Evolutionary conservation across 2,888 invertebrate species (phyloP), one percentile per base, ranked within the genome.

Genomic region (Drosophila kuntzei): DNA sequence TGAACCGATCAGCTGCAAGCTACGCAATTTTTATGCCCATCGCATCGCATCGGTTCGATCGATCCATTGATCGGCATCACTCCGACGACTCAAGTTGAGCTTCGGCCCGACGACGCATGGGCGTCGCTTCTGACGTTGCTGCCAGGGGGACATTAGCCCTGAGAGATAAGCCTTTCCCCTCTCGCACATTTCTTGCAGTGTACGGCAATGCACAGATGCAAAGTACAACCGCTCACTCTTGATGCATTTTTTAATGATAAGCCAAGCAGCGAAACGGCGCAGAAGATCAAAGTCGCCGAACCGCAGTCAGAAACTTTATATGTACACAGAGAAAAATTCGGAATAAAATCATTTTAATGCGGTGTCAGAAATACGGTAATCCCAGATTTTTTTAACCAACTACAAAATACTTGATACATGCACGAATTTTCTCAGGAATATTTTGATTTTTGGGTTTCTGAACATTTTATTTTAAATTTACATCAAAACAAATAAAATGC

Each of bases 1-100:
- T 91, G 84, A 91, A 57, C 61, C 69, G 68, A 79, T 78, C 73
- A 67, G 77, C 66, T 78, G 79, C 57, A 44, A 53, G 46, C 54
- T 54, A 59, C 83, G 77, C 81, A 82, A 80, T 89, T 89, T 87
- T 76, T 88, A 88, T 77, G 77, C 58, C 64, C 54, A 49, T 18
- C 60, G 25, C 36, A 18, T 39, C 53, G 39, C 18, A 32, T 14
- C 5, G 22, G 22, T 27, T 50, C 50, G 34, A 59, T 59, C 61
- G 53, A 53, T 59, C 16, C n/a, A n/a, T n/a, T n/a, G 43, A n/a
- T 36, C 37, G 11, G 44, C 29, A 11, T 25, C 44, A 16, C 47
- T 14, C 62, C 47, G 50, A 72, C 39, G 59, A 65, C 49, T 7
- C 43, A 34, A 55, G 44, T 60, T 63, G 27, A 78, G 76, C 76